Evolutionary conservation across 2,888 invertebrate species (phyloP), one percentile per base, ranked within the genome.

Genomic region (Laothoe populi): DNA sequence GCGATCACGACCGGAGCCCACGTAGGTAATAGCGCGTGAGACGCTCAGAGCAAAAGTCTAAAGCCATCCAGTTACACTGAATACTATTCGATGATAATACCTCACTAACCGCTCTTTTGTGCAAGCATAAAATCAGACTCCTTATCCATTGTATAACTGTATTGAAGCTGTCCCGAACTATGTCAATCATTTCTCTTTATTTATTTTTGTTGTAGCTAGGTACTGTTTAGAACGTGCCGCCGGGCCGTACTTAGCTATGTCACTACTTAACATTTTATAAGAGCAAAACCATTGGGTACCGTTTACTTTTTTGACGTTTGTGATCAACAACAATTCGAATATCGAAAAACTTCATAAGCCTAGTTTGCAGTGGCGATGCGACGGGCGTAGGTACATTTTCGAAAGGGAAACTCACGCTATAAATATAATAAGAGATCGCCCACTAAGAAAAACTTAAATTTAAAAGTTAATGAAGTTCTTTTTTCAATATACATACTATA

Each of bases 11-110:
- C 81, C 73, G 67, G 60, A 66, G 59, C 66, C 71, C 64, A 61
- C 72, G 75, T 73, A 73, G 80, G 82, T 84, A 91, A 90, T 86
- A 87, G 85, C 88, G 88, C 90, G 88, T 90, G 87, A 88, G 86
- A 83, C 78, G 87, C 81, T 86, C 77, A 72, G 70, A 81, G 81
- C 80, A 74, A 77, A 70, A 71, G 48, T 48, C 57, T 58, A 62
- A 48, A 59, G 38, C 53, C 31, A 35, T 53, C 35, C 10, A 16
- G 8, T 42, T 42, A 44, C 19, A 31, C 7, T 35, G 35, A 35
- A 11, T 11, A 23, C 11, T 23, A 46, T 46, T 23, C 46, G 23
- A 46, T 46, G 46, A 46, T 53, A 53, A 35, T 53, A 35, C 31
- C 31, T 53, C 19, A 35, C 5, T 4, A 24, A 23, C n/a, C 13